Evolutionary conservation across 1,140 invertebrate genomes (phyloP).

Genomic region (Triops cancriformis): DNA sequence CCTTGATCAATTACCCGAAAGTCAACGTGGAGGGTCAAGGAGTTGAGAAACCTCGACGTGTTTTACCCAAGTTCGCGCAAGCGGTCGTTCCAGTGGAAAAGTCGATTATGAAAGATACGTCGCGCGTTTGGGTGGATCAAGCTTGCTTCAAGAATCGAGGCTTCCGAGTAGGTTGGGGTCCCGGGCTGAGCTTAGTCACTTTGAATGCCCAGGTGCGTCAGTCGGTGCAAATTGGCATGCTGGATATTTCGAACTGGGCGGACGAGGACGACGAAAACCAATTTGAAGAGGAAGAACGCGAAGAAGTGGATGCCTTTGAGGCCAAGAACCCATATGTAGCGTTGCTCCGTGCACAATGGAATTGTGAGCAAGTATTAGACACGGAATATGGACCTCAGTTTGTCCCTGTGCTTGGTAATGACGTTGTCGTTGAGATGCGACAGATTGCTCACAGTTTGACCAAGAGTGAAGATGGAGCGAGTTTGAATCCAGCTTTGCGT

Average conservation of each 20-base stretch:
- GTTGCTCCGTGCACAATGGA: background rate
- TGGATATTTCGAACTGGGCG: background rate
- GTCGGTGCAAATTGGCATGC: constrained; percentile 8
- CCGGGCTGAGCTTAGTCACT: constrained; percentile 30
- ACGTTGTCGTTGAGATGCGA: background rate
- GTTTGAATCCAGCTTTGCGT: background rate
- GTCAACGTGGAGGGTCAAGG: background rate
- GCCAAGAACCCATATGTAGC: constrained; percentile 37
- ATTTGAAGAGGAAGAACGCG: constrained; percentile 35
- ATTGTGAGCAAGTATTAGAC: constrained; percentile 24
- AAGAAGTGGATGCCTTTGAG: constrained; percentile 40
- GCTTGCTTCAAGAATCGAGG: constrained; percentile 53
- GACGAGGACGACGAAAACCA: background rate
- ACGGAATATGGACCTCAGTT: constrained; percentile 26
- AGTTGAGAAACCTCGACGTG: background rate
- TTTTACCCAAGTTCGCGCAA: constrained; percentile 32
- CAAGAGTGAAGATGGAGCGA: constrained; percentile 12
- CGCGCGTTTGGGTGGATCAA: constrained; percentile 52
- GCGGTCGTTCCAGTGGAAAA: constrained; percentile 41
- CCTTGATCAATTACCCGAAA: background rate
- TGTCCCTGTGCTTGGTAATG: constrained; percentile 21
- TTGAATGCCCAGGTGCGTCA: constrained; percentile 15
- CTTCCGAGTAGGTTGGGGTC: constrained; percentile 66
- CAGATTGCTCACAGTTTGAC: constrained; percentile 18
- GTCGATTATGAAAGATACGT: constrained; percentile 43